Percentiles rank a stretch among this genome's conserved stretches.
Conservation (phyloP, 1,140 invertebrate species). For the Euwallacea fornicatus region DNA sequence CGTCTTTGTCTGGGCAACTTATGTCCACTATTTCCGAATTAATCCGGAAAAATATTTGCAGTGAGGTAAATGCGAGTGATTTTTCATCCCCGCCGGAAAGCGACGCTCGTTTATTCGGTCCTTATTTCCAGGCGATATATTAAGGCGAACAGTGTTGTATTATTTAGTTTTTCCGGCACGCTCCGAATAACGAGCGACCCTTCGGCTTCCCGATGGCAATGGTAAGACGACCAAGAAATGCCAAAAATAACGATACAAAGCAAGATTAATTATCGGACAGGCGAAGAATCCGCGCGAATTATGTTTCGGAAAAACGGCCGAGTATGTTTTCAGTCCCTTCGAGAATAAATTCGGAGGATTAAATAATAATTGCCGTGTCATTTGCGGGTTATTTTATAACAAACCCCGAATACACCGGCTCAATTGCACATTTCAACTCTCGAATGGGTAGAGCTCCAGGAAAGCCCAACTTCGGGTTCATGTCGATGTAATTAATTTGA, state of each 20-base stretch:
- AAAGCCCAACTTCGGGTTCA: neutral
- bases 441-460: neutral
- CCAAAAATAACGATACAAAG: slow-evolving; percentile 11
- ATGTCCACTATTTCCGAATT: slow-evolving; percentile 2
- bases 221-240: slow-evolving; percentile 2
- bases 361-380: no score
- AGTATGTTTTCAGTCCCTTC: neutral
- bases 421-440: neutral
- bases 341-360: neutral
- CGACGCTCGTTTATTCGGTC: neutral
- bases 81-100: neutral
- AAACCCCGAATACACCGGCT: no score
- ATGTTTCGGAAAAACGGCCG: neutral
- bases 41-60: slow-evolving; percentile 2
- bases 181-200: no score
- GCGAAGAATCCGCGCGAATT: neutral
- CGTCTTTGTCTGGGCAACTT: neutral
- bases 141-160: no score
- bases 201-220: neutral
- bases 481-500: neutral
- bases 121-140: no score
- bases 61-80: neutral
- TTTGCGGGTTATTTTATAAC: no score
- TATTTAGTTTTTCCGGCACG: no score
- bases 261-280: slow-evolving; percentile 10